phyloP scores from a whole-genome alignment of 1,140 invertebrate species.

The Oedothorax gibbosus region DNA sequence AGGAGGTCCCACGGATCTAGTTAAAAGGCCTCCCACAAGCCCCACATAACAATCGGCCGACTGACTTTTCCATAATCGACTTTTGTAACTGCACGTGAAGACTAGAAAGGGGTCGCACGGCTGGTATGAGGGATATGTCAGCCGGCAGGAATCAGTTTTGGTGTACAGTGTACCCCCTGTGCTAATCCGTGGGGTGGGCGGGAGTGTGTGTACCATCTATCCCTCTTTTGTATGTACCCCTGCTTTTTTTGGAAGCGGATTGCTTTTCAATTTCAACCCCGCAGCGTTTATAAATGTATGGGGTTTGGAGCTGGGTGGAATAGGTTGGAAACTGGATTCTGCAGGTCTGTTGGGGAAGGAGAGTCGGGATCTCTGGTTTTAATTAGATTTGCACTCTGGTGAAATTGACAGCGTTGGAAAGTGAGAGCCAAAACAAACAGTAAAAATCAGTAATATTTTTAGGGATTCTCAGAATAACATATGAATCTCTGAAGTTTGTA shows the following conservation, averaged over 20 bases:
- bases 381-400: no score
- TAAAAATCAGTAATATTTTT: neutral
- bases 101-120: neutral
- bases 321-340: neutral
- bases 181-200: constrained; percentile 13
- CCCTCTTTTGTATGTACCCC: neutral
- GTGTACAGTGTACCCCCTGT: neutral
- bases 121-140: constrained; percentile 7
- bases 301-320: neutral
- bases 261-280: constrained; percentile 21
- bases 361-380: no score
- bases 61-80: constrained; percentile 52
- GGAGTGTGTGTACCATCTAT: constrained; percentile 22
- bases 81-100: constrained; percentile 16
- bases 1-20: neutral
- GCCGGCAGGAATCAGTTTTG: constrained; percentile 21
- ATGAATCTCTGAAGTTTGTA: neutral
- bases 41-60: constrained; percentile 28
- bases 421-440: neutral
- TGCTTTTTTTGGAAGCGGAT: neutral
- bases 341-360: no score
- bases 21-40: neutral
- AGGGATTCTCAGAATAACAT: neutral
- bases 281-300: neutral
- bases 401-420: neutral